Conservation (phyloP, 2,797 vertebrate species). For the Dendrocincla tyrannina region DNA sequence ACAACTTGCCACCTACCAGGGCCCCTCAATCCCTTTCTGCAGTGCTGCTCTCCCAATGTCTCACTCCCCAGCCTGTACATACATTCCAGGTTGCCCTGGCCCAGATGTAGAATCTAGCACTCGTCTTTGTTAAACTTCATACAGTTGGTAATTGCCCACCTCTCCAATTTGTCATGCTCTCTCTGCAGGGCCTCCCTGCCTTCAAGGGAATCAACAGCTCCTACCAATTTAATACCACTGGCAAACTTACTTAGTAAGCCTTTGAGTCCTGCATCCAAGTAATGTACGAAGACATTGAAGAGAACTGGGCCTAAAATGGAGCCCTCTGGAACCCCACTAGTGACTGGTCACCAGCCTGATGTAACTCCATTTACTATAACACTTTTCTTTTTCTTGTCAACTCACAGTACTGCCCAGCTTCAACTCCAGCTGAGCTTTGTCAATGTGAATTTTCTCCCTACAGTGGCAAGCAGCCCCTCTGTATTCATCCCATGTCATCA, state of each 20-base stretch:
- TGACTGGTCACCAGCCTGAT: neutral
- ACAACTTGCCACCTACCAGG: fast-evolving
- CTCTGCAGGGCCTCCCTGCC: neutral
- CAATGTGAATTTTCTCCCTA: neutral
- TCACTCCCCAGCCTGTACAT: fast-evolving
- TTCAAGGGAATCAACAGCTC: neutral
- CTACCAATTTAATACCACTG: neutral
- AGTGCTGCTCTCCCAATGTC: neutral
- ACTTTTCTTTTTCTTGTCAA: neutral
- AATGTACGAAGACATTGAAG: neutral
- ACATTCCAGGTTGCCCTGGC: neutral
- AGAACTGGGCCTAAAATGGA: neutral
- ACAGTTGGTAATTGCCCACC: neutral
- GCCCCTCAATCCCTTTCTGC: neutral
- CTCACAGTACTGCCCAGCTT: neutral
- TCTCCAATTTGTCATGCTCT: neutral
- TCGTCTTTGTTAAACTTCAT: neutral
- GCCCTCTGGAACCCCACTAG: neutral
- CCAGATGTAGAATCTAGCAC: neutral
- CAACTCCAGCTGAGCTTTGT: neutral
- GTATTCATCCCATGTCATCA: neutral
- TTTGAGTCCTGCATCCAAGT: neutral
- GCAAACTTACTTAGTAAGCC: neutral
- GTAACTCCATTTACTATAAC: neutral
- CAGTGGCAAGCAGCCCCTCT: neutral